phyloP scores from a whole-genome alignment of 2,888 invertebrate species.

The Trachelus tabidus region DNA sequence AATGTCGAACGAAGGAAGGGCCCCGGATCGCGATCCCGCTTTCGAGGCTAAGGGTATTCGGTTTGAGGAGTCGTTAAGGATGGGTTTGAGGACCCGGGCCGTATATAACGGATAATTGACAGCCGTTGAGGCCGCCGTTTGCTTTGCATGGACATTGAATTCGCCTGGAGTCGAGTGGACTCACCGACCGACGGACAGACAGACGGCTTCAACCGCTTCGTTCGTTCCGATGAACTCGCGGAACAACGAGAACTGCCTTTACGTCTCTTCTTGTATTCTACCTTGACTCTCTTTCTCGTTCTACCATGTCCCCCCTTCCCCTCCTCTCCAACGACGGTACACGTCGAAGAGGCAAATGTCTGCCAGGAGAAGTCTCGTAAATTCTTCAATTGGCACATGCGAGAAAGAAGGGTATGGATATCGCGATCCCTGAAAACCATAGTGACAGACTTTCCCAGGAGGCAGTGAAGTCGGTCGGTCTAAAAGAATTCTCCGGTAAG shows the following conservation, averaged over 20 bases:
- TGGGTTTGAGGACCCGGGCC: constrained; percentile 62
- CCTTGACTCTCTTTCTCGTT: constrained; percentile 13
- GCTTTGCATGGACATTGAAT: constrained; percentile 66
- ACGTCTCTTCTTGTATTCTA: neutral
- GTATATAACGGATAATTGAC: constrained; percentile 67
- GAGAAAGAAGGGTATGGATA: constrained; percentile 5
- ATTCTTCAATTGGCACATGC: constrained; percentile 13
- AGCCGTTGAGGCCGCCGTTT: constrained; percentile 61
- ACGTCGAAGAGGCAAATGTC: constrained; percentile 9
- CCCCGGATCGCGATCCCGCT: constrained; percentile 5
- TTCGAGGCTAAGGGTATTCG: constrained; percentile 37
- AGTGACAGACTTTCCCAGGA: neutral
- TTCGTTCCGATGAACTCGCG: neutral
- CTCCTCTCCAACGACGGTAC: constrained; percentile 7
- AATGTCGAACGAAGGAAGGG: constrained; percentile 24
- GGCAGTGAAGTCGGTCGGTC: neutral
- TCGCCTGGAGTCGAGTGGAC: constrained; percentile 28
- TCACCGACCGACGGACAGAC: constrained; percentile 19
- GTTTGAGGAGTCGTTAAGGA: constrained; percentile 63
- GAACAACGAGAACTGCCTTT: neutral
- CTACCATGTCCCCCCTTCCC: neutral
- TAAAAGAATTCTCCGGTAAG: constrained; percentile 2
- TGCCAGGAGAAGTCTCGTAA: constrained; percentile 6
- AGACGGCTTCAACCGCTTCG: constrained; percentile 20
- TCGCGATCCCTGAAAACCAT: neutral